Evolutionary conservation across 1,140 invertebrate genomes (phyloP).

Genomic region (Rhyzopertha dominica): DNA sequence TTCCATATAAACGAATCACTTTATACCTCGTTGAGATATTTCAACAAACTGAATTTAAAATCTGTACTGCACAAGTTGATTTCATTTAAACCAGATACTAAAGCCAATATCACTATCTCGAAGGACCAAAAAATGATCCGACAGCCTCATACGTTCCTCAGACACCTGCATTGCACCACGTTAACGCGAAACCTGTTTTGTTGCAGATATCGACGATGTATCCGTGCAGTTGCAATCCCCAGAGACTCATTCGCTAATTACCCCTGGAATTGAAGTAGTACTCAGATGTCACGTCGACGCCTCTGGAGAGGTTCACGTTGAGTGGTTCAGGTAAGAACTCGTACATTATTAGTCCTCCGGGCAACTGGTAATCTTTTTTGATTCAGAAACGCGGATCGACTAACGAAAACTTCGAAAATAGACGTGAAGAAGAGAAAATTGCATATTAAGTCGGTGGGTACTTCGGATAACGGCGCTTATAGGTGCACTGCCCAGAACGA

Average conservation of each 20-base stretch:
- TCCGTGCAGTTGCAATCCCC: conserved; percentile 61
- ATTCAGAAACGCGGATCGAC: conserved; percentile 58
- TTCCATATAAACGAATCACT: too few relatives aligned
- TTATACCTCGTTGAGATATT: too few relatives aligned
- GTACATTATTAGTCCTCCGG: conserved; percentile 14
- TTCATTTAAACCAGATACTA: too few relatives aligned
- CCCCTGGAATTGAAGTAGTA: conserved; percentile 56
- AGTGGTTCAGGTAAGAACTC: conserved; percentile 65
- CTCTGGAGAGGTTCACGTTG: conserved; percentile 63
- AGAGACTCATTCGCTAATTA: conserved; percentile 51
- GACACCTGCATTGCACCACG: too few relatives aligned
- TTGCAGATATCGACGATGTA: conserved; percentile 66
- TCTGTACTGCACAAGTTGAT: too few relatives aligned
- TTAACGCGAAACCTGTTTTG: too few relatives aligned
- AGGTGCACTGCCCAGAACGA: conserved; percentile 62
- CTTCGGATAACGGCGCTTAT: conserved; percentile 67
- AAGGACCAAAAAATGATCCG: too few relatives aligned
- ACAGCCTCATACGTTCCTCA: too few relatives aligned
- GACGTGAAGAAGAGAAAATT: conserved; percentile 61
- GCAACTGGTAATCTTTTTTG: conserved; percentile 7
- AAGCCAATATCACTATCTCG: too few relatives aligned
- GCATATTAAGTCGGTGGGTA: conserved; percentile 54
- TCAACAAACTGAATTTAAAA: too few relatives aligned
- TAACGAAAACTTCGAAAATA: conserved; percentile 55
- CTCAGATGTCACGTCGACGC: conserved; percentile 71